Evolutionary conservation across 2,888 invertebrate genomes (phyloP), one percentile per base, ranked within the genome.

Genomic region (Pyrrhosoma nymphula): DNA sequence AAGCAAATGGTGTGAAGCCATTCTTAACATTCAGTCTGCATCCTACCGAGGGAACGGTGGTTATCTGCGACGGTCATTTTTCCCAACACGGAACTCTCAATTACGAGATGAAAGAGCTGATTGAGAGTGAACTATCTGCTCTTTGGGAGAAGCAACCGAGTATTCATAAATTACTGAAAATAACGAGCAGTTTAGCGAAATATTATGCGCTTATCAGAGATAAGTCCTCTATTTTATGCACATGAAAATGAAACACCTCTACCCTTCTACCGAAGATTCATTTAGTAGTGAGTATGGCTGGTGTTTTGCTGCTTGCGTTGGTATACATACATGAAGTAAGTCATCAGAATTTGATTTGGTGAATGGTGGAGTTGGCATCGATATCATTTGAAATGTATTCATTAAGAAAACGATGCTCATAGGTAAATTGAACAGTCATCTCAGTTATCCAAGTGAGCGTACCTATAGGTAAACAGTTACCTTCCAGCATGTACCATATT

Each of bases 11-110:
- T 26, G 89, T 56, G 16, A 56, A 39, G 35, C 89, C 47, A 63
- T 93, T 82, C 35, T 69, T 75, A 75, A 47, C 55, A 75, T 69
- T 93, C 63, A 39, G 60, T 91, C 91, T 39, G 93, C 93, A 69
- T 69, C 69, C 69, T 8, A 35, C 63, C 56, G 35, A 39, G 14
- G 20, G 30, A 16, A 23, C 56, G 12, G 63, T 30, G 55, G 14
- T n/a, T 56, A 23, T 47, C 89, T 26, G 14, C n/a, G 14, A 55
- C n/a, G 89, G 89, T 26, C n/a, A 56, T 26, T 89, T 26, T 89
- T 56, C 35, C 89, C 6, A 3, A 4, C 26, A 55, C 30, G 26
- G n/a, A 89, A n/a, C 26, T 47, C n/a, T 55, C 60, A 20, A 18
- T 35, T 93, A 12, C 4, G 75, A 69, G 63, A 47, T n/a, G 47